These are phyloP conservation scores for Zosterops hypoxanthus DNA, from an alignment of 2,113 vertebrate species.

Conservation along the genomic window DNA sequence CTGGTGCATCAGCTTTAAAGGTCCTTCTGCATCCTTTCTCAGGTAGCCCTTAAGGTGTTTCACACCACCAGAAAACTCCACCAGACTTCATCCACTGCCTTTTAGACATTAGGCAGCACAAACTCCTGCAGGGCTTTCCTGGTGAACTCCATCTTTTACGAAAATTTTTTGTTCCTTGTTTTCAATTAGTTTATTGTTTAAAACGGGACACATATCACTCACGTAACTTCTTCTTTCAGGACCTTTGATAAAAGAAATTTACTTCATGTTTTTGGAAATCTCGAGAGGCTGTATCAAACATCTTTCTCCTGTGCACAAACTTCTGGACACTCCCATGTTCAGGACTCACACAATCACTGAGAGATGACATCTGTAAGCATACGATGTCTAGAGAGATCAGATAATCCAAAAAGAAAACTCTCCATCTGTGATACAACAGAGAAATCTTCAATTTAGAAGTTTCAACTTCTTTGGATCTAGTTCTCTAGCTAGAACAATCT, in stretches of 20 bases:
- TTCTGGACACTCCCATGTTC: not conserved
- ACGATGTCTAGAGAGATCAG: not conserved
- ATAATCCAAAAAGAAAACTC: not conserved
- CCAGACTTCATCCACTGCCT: not conserved
- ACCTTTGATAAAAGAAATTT: not conserved
- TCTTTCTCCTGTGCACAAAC: not conserved
- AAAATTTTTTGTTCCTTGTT: not conserved
- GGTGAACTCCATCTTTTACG: not conserved
- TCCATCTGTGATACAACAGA: accelerated
- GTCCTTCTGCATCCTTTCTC: not conserved
- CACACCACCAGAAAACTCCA: not conserved
- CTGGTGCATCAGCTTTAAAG: not conserved
- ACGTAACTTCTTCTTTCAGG: not conserved
- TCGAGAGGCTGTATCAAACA: not conserved
- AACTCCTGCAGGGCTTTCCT: not conserved
- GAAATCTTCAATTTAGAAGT: not conserved
- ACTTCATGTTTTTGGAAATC: not conserved
- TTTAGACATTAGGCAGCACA: not conserved
- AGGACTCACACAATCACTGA: not conserved
- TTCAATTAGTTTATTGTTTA: not conserved
- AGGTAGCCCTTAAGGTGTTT: not conserved
- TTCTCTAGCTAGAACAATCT: not conserved
- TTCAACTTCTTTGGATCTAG: not conserved
- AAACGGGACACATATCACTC: not conserved
- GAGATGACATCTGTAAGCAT: not conserved